phyloP scores from a whole-genome alignment of 2,113 vertebrate genomes.

The Leucoraja erinaceus region DNA sequence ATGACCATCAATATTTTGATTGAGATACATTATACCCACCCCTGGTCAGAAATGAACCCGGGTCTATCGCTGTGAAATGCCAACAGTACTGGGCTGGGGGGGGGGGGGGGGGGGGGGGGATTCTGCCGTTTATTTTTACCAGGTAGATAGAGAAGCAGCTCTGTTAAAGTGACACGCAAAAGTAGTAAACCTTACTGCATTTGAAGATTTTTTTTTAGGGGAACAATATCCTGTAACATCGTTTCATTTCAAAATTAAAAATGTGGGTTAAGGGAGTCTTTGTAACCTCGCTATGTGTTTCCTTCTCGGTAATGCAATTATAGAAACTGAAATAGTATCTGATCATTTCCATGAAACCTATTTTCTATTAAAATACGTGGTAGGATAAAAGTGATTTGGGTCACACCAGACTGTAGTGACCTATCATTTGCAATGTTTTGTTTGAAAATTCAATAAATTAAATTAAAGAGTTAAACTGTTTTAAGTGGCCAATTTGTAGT shows the following conservation, averaged over 20 bases:
- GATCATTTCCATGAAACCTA: not conserved
- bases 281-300: not conserved
- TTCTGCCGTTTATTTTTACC: not conserved
- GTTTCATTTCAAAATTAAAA: not conserved
- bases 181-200: not conserved
- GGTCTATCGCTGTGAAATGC: not conserved
- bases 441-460: not conserved
- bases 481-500: not conserved
- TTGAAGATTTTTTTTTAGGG: not conserved
- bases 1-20: too few species aligned
- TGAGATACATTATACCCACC: too few species aligned
- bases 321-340: not conserved
- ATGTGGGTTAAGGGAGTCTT: not conserved
- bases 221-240: not conserved
- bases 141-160: too few species aligned
- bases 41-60: too few species aligned
- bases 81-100: not conserved
- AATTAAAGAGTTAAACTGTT: not conserved
- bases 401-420: not conserved
- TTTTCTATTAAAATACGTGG: not conserved
- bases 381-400: not conserved
- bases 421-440: not conserved
- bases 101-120: too few species aligned
- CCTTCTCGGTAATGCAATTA: not conserved
- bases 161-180: too few species aligned